Evolutionary conservation across 2,113 vertebrate species (phyloP), one percentile per base, ranked within the genome.

Genomic region (Syngnathus scovelli): DNA sequence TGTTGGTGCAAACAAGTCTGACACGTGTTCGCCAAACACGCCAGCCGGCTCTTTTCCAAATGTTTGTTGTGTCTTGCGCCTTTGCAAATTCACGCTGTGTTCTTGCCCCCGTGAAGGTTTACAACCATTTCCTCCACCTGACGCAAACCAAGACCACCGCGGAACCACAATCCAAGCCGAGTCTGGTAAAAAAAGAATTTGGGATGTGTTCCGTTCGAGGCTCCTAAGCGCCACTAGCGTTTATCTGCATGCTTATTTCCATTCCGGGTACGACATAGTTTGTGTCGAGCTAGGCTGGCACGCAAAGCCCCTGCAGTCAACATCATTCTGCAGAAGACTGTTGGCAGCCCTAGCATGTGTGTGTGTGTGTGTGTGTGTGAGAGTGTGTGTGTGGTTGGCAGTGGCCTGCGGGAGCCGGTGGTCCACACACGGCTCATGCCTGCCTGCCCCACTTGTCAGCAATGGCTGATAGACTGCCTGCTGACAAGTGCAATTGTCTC

Each of bases 381-480:
- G n/a, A n/a, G n/a, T n/a, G 27, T 33, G 27, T 33, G 27, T 33
- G 27, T 33, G 27, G 27, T 33, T 33, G 27, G 27, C 27, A 33
- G 27, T 3, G 27, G 27, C 27, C 52, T 23, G 38, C 21, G 0
- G 71, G 68, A 70, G 59, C 61, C 66, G 64, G 41, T 69, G 13
- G 13, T 15, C 46, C 16, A 48, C 15, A 48, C 46, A 15, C 15
- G 46, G 46, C 46, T 4, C 46, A 15, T 18, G 46, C 61, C 48
- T 64, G 64, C 68, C 77, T 75, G 62, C 56, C 52, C 61, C 37
- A 75, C 72, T 82, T 75, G 55, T 72, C 72, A 63, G 64, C 59
- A 58, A 67, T 75, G 69, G 52, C 63, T 79, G 84, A 86, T 19
- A 36, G 72, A 81, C 61, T 68, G 75, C 64, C 68, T 83, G 75